Evolutionary conservation across 2,888 invertebrate genomes (phyloP), one percentile per base, ranked within the genome.

Genomic region (Cheilosia scutellata): DNA sequence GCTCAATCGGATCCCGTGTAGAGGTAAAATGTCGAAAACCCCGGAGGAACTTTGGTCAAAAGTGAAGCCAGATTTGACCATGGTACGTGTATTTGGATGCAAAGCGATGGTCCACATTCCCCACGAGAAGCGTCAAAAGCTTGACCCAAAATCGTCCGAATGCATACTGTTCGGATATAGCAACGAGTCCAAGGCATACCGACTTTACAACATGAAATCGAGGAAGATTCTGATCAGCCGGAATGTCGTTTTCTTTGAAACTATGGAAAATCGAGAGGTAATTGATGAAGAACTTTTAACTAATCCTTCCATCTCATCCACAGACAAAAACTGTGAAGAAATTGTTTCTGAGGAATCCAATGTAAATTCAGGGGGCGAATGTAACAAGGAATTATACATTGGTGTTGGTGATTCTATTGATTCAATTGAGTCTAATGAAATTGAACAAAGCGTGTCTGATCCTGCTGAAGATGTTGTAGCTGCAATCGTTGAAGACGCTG

Each of bases 31-130:
- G 7, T 33, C 70, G 11, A 86, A 84, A 79, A 90, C 90, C 2
- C 90, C 92, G 0, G 88, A 89, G 68, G 91, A 92, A 80, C 13
- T 89, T 5, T 92, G 91, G 91, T 82, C 88, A 44, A 89, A 11
- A 2, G 7, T n/a, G 2, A 53, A 51, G 11, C 29, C 53, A 20
- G 53, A 55, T 42, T 3, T 68, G 29, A 82, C 76, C 7, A 65
- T 76, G 62, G n/a, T 88, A 5, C 66, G 80, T 5, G 78, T 88
- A 0, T 89, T 88, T 74, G 88, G 87, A 0, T 87, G 87, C 25
- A 87, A 82, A 29, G 88, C 83, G 0, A 86, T 87, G 75, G 84
- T 78, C 0, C 84, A 88, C 20, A 53, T 83, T 0, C 87, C 86
- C 4, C 44, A 53, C n/a, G 68, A 62, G 53, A 76, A 68, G 16